Conservation (phyloP, 2,113 vertebrate genomes). For the Scomber japonicus region DNA sequence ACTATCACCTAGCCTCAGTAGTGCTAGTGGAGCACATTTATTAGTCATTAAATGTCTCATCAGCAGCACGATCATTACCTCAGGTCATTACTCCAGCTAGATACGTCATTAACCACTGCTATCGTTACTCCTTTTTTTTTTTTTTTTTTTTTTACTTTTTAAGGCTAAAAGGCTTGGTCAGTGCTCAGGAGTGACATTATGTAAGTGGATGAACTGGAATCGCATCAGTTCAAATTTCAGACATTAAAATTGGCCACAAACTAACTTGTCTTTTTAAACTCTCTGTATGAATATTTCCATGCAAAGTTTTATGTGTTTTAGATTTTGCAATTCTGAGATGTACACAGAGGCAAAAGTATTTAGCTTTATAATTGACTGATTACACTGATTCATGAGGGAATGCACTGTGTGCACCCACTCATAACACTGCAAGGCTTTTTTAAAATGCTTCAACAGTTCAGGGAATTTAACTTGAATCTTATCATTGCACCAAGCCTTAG, state of each 20-base stretch:
- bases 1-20: slow-evolving; percentile 44
- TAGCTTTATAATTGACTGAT: slow-evolving; percentile 31
- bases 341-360: slow-evolving; percentile 9
- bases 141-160: slow-evolving; percentile 23
- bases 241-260: no score
- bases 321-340: background rate
- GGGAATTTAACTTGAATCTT: slow-evolving; percentile 19
- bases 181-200: background rate
- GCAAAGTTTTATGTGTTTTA: background rate
- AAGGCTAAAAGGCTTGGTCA: slow-evolving; percentile 42
- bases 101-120: slow-evolving; percentile 58
- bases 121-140: slow-evolving; percentile 31
- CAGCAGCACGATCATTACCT: slow-evolving; percentile 54
- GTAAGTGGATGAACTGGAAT: background rate
- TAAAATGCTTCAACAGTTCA: slow-evolving; percentile 15
- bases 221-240: background rate
- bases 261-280: background rate
- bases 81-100: slow-evolving; percentile 66
- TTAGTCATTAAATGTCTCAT: slow-evolving; percentile 76
- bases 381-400: slow-evolving; percentile 36
- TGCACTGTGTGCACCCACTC: slow-evolving; percentile 1
- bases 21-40: slow-evolving; percentile 60
- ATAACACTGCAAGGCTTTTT: slow-evolving; percentile 19
- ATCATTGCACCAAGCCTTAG: slow-evolving; percentile 2
- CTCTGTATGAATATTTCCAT: background rate